Evolutionary conservation across 1,140 invertebrate genomes (phyloP).

Genomic region (Drosophila sp.): DNA sequence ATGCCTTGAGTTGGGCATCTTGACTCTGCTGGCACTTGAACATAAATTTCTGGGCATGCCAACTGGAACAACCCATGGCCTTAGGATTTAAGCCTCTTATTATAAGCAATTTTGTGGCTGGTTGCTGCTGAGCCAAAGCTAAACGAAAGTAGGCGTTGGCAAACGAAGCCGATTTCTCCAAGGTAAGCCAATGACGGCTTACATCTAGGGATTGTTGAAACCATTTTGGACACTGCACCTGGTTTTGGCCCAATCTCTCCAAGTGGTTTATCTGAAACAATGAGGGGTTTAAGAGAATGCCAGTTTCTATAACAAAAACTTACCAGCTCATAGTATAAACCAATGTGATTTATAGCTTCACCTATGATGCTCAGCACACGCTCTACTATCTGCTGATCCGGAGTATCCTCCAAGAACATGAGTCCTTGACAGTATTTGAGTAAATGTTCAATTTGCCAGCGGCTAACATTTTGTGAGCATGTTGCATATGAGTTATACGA

Average conservation of each 20-base stretch:
- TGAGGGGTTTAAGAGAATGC: neutral
- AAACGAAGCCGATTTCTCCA: constrained; percentile 16
- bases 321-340: constrained; percentile 62
- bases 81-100: constrained; percentile 23
- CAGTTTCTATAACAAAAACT: neutral
- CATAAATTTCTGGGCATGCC: constrained; percentile 53
- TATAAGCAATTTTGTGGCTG: constrained; percentile 25
- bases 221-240: constrained; percentile 24
- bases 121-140: constrained; percentile 8
- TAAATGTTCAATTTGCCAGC: constrained; percentile 51
- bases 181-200: constrained; percentile 12
- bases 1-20: constrained; percentile 35
- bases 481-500: constrained; percentile 54
- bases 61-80: constrained; percentile 13
- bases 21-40: constrained; percentile 20
- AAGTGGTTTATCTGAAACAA: constrained; percentile 34
- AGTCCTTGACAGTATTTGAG: constrained; percentile 53
- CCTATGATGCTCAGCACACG: constrained; percentile 26
- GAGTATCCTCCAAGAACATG: constrained; percentile 6
- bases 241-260: constrained; percentile 26
- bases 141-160: constrained; percentile 41
- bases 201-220: constrained; percentile 17
- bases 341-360: constrained; percentile 12
- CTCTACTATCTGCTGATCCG: constrained; percentile 28
- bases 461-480: constrained; percentile 43